These are phyloP conservation scores for Gisinianus flammeolus DNA, from an alignment of 2,888 invertebrate species.

Conservation along the genomic window DNA sequence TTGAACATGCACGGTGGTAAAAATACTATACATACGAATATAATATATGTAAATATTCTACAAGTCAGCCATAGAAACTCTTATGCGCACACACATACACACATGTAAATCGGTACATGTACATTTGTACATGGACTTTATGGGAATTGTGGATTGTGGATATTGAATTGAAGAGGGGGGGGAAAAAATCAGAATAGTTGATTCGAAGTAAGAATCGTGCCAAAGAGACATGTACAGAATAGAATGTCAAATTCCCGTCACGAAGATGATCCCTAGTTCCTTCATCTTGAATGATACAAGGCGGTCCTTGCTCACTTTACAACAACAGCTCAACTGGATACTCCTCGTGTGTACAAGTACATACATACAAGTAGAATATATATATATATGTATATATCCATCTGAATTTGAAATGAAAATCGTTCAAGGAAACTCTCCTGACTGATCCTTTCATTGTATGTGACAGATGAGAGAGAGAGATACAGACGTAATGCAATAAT, in stretches of 20 bases:
- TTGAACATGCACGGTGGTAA: too few relatives aligned
- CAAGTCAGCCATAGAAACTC: too few relatives aligned
- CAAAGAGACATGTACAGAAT: conserved; percentile 31
- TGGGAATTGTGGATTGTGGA: too few relatives aligned
- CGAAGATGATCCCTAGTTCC: conserved; percentile 37
- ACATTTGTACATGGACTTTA: too few relatives aligned
- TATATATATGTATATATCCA: too few relatives aligned
- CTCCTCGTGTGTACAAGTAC: background rate
- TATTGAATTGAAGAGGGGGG: background rate
- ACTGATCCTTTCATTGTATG: conserved; percentile 36
- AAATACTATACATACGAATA: too few relatives aligned
- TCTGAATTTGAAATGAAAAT: conserved; percentile 39
- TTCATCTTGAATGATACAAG: conserved; percentile 22
- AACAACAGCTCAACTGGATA: conserved; percentile 32
- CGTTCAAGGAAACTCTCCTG: conserved; percentile 37
- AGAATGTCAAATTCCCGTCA: conserved; percentile 36
- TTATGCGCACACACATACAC: too few relatives aligned
- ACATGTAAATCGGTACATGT: too few relatives aligned
- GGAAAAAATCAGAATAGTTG: conserved; percentile 14
- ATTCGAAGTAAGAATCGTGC: conserved; percentile 34
- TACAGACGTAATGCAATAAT: conserved; percentile 37
- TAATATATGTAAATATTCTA: too few relatives aligned
- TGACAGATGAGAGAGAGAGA: conserved; percentile 40
- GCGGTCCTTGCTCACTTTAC: conserved; percentile 27
- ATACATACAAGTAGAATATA: background rate